Evolutionary conservation across 2,113 vertebrate species (phyloP).

Genomic region (Struthidea cinerea): DNA sequence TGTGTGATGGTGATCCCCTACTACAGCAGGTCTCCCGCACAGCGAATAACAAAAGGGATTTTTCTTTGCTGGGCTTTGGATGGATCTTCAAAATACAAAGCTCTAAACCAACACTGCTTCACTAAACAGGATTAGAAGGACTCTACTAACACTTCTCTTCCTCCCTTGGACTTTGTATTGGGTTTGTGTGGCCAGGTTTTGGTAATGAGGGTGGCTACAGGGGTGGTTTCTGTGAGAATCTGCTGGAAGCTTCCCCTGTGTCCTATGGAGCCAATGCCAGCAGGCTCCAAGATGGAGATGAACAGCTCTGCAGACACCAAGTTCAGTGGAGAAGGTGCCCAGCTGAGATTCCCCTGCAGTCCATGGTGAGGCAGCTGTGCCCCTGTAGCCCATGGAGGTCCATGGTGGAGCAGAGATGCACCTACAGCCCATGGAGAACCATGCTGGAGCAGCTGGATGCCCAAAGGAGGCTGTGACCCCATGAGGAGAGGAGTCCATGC

Average conservation of each 20-base stretch:
- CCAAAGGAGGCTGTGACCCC: neutral
- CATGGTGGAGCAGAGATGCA: neutral
- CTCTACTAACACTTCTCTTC: neutral
- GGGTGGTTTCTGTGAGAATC: neutral
- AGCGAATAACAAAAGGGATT: neutral
- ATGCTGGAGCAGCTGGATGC: neutral
- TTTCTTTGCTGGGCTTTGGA: neutral
- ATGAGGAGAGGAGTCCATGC: neutral
- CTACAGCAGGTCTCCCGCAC: neutral
- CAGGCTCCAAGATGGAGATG: neutral
- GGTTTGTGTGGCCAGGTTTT: neutral
- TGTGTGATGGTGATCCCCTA: neutral
- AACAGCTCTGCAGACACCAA: neutral
- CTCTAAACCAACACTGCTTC: neutral
- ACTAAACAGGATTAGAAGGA: neutral
- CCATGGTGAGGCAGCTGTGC: neutral
- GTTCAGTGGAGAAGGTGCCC: neutral
- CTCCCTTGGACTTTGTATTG: neutral
- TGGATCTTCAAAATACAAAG: neutral
- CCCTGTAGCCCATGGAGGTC: neutral
- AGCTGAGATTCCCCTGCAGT: neutral
- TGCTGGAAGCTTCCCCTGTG: neutral
- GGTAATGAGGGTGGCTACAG: neutral
- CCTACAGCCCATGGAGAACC: neutral
- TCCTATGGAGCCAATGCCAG: neutral